Evolutionary conservation across 2,797 vertebrate genomes (phyloP).

Genomic region (Karalla daura): DNA sequence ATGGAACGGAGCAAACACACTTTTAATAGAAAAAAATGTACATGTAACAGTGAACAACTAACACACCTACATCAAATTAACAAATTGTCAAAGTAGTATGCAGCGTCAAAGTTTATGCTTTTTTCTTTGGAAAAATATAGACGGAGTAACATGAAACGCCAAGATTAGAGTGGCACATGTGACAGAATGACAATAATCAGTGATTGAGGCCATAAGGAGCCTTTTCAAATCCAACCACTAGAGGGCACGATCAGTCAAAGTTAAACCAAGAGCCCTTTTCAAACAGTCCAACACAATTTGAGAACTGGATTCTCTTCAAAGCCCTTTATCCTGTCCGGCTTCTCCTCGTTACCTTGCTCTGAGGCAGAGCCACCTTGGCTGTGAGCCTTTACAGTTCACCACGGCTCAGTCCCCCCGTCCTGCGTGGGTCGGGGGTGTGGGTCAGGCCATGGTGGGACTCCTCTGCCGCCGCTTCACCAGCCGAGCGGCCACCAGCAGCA

Average conservation of each 20-base stretch:
- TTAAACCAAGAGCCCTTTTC: background rate
- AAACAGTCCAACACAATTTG: background rate
- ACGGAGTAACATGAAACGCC: background rate
- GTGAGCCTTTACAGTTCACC: background rate
- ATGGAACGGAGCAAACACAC: background rate
- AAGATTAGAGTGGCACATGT: background rate
- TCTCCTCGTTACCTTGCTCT: background rate
- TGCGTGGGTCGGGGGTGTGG: background rate
- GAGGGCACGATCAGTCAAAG: constrained; percentile 23
- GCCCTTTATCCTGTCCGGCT: background rate
- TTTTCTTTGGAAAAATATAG: background rate
- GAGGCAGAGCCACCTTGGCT: background rate
- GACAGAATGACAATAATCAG: background rate
- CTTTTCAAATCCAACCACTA: constrained; percentile 35
- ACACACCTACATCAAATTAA: background rate
- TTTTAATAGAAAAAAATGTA: background rate
- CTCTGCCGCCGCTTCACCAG: constrained; percentile 41
- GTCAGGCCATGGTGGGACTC: constrained; percentile 42
- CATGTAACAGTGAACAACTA: background rate
- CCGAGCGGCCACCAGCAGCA: constrained; percentile 75
- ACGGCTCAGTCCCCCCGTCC: background rate
- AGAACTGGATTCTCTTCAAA: background rate
- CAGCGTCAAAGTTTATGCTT: too few relatives aligned
- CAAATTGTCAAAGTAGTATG: too few relatives aligned
- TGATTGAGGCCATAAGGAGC: background rate